A percentile compares a stretch with the other conserved stretches of the same genome.
Conservation (phyloP, 2,113 vertebrate genomes). For the Taurulus bubalis region DNA sequence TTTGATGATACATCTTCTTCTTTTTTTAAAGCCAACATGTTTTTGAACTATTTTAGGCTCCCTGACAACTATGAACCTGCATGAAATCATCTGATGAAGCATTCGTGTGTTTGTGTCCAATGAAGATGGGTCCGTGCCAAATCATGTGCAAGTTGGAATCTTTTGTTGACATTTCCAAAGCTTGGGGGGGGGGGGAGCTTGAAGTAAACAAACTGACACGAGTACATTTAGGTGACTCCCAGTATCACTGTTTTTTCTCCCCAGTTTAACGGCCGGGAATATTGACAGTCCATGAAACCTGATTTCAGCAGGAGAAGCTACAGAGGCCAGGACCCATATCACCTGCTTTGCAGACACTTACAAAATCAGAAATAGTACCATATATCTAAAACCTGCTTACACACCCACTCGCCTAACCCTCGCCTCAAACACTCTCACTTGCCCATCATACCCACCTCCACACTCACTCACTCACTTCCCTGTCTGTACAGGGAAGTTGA, state of each 20-base stretch:
- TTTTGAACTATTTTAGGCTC: background rate
- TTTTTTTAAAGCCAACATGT: background rate
- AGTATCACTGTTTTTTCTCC: background rate
- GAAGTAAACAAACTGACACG: background rate
- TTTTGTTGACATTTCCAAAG: slow-evolving; percentile 2
- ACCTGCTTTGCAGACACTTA: slow-evolving; percentile 51
- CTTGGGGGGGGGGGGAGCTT: no score
- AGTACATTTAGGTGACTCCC: slow-evolving; percentile 13
- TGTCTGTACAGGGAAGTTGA: slow-evolving; percentile 17
- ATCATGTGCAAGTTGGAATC: background rate
- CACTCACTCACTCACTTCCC: slow-evolving; percentile 16
- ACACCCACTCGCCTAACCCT: slow-evolving; percentile 51
- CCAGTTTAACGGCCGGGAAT: background rate
- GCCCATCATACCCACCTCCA: slow-evolving; percentile 36
- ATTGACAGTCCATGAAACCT: slow-evolving; percentile 29
- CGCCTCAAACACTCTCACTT: slow-evolving; percentile 45
- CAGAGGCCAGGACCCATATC: slow-evolving; percentile 41
- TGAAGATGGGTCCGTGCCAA: background rate
- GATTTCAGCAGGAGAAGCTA: slow-evolving; percentile 36
- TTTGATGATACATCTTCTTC: background rate
- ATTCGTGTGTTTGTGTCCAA: background rate
- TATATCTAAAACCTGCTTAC: slow-evolving; percentile 55
- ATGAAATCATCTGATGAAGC: background rate
- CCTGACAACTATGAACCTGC: background rate
- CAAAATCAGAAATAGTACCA: slow-evolving; percentile 45